Evolutionary conservation across 2,888 invertebrate genomes (phyloP).

Genomic region (Tanytarsus gracilentus): DNA sequence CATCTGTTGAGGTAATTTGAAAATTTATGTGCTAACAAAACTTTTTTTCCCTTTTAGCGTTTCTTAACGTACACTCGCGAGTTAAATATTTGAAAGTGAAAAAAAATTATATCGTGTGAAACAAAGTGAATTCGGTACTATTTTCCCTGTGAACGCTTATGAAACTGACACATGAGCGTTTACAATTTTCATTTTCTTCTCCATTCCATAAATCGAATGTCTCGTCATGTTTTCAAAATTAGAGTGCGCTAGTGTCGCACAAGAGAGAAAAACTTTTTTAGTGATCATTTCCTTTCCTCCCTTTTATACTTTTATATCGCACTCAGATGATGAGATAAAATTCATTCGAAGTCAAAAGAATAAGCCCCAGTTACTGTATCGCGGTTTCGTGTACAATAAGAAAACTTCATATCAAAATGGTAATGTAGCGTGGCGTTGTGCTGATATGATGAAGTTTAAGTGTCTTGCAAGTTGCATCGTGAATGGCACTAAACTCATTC

Average conservation of each 20-base stretch:
- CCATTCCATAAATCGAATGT: slow-evolving; percentile 13
- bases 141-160: background rate
- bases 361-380: slow-evolving; percentile 43
- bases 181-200: background rate
- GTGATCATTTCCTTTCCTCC: background rate
- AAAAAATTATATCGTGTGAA: too few species aligned
- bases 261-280: background rate
- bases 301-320: slow-evolving; percentile 11
- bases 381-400: slow-evolving; percentile 43
- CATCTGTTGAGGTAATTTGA: background rate
- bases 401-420: slow-evolving; percentile 44
- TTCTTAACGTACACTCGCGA: background rate
- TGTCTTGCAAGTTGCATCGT: slow-evolving; percentile 44
- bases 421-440: slow-evolving; percentile 44
- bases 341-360: slow-evolving; percentile 45
- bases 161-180: background rate
- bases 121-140: background rate
- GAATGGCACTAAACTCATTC: slow-evolving; percentile 37
- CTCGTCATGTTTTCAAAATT: background rate
- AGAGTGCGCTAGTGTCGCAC: background rate
- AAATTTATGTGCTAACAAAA: background rate
- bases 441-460: slow-evolving; percentile 41
- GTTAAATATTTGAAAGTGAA: background rate
- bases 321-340: slow-evolving; percentile 34
- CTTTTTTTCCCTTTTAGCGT: background rate